Evolutionary conservation across 2,797 vertebrate species (phyloP).

Genomic region (Phyllotis vaccarum): DNA sequence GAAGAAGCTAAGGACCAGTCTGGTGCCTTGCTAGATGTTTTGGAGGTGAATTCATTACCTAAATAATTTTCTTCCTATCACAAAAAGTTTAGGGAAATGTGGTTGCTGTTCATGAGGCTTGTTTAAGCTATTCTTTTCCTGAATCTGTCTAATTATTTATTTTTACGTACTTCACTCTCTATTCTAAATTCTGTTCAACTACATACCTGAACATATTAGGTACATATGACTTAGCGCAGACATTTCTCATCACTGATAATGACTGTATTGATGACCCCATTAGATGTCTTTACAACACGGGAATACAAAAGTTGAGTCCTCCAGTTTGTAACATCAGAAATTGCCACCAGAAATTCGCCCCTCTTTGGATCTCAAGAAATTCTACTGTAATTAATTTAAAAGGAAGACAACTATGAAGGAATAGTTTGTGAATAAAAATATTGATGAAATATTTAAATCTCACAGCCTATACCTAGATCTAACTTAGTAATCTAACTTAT

Average conservation of each 20-base stretch:
- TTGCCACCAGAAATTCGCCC: neutral
- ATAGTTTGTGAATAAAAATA: neutral
- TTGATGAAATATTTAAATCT: neutral
- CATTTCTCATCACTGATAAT: conserved; percentile 15
- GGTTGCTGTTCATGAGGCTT: neutral
- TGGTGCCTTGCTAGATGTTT: neutral
- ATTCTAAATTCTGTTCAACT: neutral
- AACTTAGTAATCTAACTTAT: neutral
- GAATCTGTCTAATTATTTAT: neutral
- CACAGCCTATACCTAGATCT: neutral
- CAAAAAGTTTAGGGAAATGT: neutral
- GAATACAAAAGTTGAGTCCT: neutral
- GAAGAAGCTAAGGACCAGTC: neutral
- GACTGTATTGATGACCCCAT: neutral
- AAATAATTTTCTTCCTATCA: neutral
- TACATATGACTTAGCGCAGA: neutral
- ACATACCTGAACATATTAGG: neutral
- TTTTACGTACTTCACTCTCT: neutral
- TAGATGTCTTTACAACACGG: neutral
- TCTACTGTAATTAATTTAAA: neutral
- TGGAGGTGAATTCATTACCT: neutral
- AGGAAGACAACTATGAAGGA: neutral
- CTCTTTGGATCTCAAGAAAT: neutral
- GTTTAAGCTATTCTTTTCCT: neutral
- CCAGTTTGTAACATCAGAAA: neutral